A percentile compares a stretch with the other conserved stretches of the same genome.
These are phyloP conservation scores for Propsilocerus akamusi DNA, from an alignment of 1,140 invertebrate species.

Conservation along the genomic window DNA sequence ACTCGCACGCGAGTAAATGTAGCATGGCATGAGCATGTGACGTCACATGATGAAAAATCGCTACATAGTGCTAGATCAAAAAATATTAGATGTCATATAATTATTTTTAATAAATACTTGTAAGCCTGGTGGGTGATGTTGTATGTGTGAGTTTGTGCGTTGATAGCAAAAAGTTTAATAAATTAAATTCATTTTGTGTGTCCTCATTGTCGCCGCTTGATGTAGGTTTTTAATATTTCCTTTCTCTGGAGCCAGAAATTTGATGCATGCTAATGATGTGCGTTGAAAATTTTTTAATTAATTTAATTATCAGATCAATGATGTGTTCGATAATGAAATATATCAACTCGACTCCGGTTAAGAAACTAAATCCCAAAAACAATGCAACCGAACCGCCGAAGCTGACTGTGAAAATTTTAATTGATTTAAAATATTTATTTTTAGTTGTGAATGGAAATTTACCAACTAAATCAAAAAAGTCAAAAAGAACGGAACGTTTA, in stretches of 20 bases:
- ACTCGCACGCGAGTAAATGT: background rate
- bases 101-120: conserved; percentile 3
- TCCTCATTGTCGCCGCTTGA: background rate
- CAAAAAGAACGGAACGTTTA: background rate
- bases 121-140: too few species aligned
- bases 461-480: background rate
- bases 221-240: background rate
- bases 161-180: background rate
- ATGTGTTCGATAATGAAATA: background rate
- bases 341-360: background rate
- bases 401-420: background rate
- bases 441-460: background rate
- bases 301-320: background rate
- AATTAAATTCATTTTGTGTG: conserved; percentile 4
- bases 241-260: background rate
- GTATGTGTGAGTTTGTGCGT: too few species aligned
- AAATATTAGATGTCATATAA: background rate
- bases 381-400: background rate
- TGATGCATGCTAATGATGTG: background rate
- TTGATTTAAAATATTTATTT: background rate
- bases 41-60: conserved; percentile 2
- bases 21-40: too few species aligned
- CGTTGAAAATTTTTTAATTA: too few species aligned
- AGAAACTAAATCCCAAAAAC: background rate
- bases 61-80: too few species aligned